Evolutionary conservation across 92 coral and sea anemone genomes (phyloP), one percentile per base, ranked within the genome.

Genomic region (Palythoa grandiflora): DNA sequence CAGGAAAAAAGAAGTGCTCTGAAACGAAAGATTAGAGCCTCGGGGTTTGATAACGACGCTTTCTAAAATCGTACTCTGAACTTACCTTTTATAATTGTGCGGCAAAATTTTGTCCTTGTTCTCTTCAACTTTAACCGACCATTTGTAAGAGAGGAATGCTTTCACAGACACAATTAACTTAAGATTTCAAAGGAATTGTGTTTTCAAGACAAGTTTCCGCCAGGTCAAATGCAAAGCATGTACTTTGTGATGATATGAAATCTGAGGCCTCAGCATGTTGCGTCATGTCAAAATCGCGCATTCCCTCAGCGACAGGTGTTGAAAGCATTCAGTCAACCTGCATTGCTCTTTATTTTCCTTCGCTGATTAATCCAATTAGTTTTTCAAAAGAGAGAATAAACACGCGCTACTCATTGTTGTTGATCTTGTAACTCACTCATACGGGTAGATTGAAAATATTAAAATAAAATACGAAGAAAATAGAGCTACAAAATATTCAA

Each of bases 131-230:
- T 28, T 39, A 60, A 12, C 14, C 20, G 6, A 66, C 12, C 12
- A 40, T 28, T 81, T 40, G 14, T 14, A 21, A 11, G 20, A 14
- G 4, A 81, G 74, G 75, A 81, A 81, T 81, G 74, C 61, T 9
- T 14, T 16, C 39, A 20, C 54, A 15, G 75, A 81, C 63, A 71
- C 86, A 53, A 48, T 63, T 21, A 81, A 66, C 74, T 28, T 81
- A 36, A 81, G 75, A 66, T 81, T 81, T 81, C 86, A 81, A 81
- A 44, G 86, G 75, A 65, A 65, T 65, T 47, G 47, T 81, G 74
- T 66, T 81, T 59, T 60, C 75, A 66, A 77, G 83, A 37, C 20
- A 53, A 57, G 79, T 75, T 53, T 75, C 14, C 84, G 57, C 17
- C 84, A 79, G 84, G 72, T 79, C 84, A 68, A 66, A 68, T 48